A percentile compares a stretch with the other conserved stretches of the same genome.
Evolutionary conservation across 2,113 vertebrate species (phyloP).

Genomic region (Callopanchax toddi): DNA sequence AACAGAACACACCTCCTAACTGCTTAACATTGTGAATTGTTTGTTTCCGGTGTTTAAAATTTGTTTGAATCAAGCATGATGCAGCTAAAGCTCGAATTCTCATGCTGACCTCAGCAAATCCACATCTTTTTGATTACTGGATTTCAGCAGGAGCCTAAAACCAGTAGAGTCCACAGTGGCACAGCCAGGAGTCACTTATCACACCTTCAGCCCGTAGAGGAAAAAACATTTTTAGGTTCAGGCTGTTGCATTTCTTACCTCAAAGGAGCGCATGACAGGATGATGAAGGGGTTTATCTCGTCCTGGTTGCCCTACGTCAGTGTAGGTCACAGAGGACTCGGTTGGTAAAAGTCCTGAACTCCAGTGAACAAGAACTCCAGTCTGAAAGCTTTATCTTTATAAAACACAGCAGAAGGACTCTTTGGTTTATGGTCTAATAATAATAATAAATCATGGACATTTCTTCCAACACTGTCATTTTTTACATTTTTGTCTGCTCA

Average conservation of each 20-base stretch:
- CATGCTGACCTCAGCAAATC: slow-evolving; percentile 9
- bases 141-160: background rate
- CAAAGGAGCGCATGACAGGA: slow-evolving; percentile 50
- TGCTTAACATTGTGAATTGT: no score
- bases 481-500: no score
- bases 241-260: slow-evolving; percentile 19
- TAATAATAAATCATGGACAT: no score
- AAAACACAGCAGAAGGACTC: background rate
- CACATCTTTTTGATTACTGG: background rate
- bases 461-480: no score
- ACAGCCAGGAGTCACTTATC: slow-evolving; percentile 28
- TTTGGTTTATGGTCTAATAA: background rate
- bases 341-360: slow-evolving; percentile 21
- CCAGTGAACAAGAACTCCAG: slow-evolving; percentile 15
- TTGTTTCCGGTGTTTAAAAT: no score
- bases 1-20: no score
- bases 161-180: slow-evolving; percentile 1
- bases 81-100: no score
- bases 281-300: slow-evolving; percentile 57
- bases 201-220: slow-evolving; percentile 17
- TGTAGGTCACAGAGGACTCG: slow-evolving; percentile 37
- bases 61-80: no score
- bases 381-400: background rate
- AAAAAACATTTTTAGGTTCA: slow-evolving; percentile 21
- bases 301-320: slow-evolving; percentile 45